These are phyloP conservation scores for Leucophenga varia DNA, from an alignment of 1,140 invertebrate species.

Conservation along the genomic window DNA sequence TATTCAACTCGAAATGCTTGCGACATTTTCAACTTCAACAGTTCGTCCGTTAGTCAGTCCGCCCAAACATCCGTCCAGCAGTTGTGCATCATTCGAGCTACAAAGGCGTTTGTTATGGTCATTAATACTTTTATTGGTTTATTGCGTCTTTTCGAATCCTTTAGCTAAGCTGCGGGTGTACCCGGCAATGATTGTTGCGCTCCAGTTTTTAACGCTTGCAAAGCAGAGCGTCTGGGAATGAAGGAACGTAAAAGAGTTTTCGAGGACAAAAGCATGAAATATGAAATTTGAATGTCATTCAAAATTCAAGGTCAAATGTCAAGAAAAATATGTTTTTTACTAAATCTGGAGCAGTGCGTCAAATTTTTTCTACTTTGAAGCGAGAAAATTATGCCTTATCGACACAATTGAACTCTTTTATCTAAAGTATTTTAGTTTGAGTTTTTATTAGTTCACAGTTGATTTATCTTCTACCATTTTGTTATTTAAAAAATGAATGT, in stretches of 20 bases:
- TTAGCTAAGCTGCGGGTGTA: too few relatives aligned
- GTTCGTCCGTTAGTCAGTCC: not conserved
- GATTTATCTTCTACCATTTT: too few relatives aligned
- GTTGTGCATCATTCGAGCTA: slow-evolving; percentile 30
- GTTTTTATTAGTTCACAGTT: too few relatives aligned
- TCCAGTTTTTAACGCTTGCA: slow-evolving; percentile 29
- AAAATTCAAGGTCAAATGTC: slow-evolving; percentile 31
- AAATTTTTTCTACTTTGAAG: too few relatives aligned
- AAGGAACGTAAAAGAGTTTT: too few relatives aligned
- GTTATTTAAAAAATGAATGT: too few relatives aligned
- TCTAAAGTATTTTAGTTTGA: too few relatives aligned
- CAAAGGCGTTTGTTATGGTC: slow-evolving; percentile 50
- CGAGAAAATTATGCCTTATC: too few relatives aligned
- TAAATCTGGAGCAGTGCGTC: slow-evolving; percentile 22
- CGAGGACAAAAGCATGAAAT: slow-evolving; percentile 29
- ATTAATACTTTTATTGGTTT: slow-evolving; percentile 49
- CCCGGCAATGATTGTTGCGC: slow-evolving; percentile 19
- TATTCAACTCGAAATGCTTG: not conserved
- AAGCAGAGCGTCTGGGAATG: slow-evolving; percentile 3
- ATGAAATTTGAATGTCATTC: slow-evolving; percentile 36
- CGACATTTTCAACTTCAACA: not conserved
- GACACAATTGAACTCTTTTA: too few relatives aligned
- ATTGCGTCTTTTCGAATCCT: slow-evolving; percentile 27
- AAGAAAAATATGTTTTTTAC: slow-evolving; percentile 33
- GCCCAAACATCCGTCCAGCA: slow-evolving; percentile 6